Percentiles rank a stretch among this genome's conserved stretches.
phyloP scores from a whole-genome alignment of 2,113 vertebrate species.

The Elachura formosa region DNA sequence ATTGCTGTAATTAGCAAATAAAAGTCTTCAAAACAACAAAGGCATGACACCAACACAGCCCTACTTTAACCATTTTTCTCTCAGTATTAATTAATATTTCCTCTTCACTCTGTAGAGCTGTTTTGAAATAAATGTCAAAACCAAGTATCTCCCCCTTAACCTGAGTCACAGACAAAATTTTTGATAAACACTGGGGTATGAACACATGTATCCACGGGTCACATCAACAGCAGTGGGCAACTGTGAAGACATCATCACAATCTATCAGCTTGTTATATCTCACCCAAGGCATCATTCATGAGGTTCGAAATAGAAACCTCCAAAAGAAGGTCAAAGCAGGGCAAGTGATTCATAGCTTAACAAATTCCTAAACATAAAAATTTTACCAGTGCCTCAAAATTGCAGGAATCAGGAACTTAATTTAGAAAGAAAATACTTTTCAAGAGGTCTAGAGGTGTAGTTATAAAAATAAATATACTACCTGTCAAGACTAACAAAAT shows the following conservation, averaged over 20 bases:
- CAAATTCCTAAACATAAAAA: neutral
- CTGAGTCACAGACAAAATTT: neutral
- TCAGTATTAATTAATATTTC: neutral
- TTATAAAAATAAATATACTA: neutral
- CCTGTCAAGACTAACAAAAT: neutral
- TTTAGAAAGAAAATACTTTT: neutral
- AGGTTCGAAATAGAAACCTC: neutral
- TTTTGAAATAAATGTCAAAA: neutral
- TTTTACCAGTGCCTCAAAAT: neutral
- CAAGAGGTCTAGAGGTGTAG: neutral
- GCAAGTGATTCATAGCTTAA: neutral
- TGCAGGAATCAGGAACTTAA: neutral
- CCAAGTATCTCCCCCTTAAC: neutral
- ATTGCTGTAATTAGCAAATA: neutral
- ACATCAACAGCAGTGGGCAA: neutral
- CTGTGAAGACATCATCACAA: neutral
- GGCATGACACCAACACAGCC: neutral
- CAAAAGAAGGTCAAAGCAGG: neutral
- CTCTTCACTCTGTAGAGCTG: neutral
- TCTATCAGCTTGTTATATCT: neutral
- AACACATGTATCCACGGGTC: rapidly evolving
- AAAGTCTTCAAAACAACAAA: neutral
- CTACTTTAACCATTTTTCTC: neutral
- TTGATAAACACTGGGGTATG: neutral
- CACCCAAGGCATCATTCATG: rapidly evolving